phyloP scores from a whole-genome alignment of 2,113 vertebrate genomes.

The Xenopus borealis region DNA sequence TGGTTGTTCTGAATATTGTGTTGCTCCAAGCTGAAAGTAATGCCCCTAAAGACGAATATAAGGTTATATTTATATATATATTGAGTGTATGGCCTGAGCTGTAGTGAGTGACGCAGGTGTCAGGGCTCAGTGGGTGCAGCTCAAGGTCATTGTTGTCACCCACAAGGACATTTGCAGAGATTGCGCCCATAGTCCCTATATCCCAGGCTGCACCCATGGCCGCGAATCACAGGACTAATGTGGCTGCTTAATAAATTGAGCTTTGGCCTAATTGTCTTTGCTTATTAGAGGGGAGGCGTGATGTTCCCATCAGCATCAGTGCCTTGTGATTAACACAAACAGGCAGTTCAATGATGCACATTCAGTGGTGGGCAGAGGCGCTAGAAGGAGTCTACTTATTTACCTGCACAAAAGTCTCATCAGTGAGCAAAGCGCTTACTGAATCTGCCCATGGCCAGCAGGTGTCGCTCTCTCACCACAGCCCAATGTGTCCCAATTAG shows the following conservation, averaged over 20 bases:
- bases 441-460: slow-evolving; percentile 46
- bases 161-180: no score
- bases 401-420: neutral
- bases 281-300: neutral
- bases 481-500: neutral
- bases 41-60: neutral
- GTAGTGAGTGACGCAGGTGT: no score
- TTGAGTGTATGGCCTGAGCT: no score
- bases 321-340: neutral
- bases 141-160: no score
- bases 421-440: neutral
- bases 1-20: no score
- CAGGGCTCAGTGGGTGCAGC: no score
- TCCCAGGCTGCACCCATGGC: no score
- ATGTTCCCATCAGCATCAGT: neutral
- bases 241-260: no score
- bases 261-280: slow-evolving; percentile 6
- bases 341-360: slow-evolving; percentile 8
- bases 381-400: neutral
- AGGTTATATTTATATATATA: no score
- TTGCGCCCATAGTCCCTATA: no score
- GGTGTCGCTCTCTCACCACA: slow-evolving; percentile 60
- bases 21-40: neutral
- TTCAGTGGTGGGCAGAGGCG: neutral
- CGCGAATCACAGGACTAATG: no score